phyloP scores from a whole-genome alignment of 2,888 invertebrate genomes.

The Campoplex capitator region DNA sequence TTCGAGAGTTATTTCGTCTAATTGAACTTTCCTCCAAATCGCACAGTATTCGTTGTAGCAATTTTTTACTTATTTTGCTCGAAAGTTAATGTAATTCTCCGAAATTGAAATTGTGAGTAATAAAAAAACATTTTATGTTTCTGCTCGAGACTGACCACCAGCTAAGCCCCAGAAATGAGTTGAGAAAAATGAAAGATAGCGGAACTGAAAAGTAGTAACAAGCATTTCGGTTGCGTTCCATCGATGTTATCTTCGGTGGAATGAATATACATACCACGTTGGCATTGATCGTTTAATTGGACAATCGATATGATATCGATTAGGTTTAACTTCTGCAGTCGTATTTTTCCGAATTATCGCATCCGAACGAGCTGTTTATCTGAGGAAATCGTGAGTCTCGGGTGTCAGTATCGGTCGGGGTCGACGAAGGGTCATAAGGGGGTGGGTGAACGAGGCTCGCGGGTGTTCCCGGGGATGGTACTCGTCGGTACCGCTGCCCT shows the following conservation, averaged over 20 bases:
- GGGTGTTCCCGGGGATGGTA: slow-evolving; percentile 76
- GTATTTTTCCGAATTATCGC: slow-evolving; percentile 38
- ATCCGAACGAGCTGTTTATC: slow-evolving; percentile 62
- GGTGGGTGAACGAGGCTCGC: slow-evolving; percentile 25
- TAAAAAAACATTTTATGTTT: too few species aligned
- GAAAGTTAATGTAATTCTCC: background rate
- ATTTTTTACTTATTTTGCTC: background rate
- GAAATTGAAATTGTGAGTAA: too few species aligned
- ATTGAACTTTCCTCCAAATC: background rate
- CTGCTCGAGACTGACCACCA: background rate
- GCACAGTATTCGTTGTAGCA: background rate
- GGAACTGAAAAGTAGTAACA: background rate
- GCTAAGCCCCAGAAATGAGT: background rate
- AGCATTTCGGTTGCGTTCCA: background rate
- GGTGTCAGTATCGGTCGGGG: slow-evolving; percentile 63
- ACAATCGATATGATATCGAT: slow-evolving; percentile 24
- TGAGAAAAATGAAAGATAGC: background rate
- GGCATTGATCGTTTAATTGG: slow-evolving; percentile 42
- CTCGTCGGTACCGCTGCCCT: slow-evolving; percentile 80
- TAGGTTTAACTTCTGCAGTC: slow-evolving; percentile 11
- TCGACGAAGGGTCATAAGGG: slow-evolving; percentile 54
- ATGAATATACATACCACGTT: slow-evolving; percentile 5
- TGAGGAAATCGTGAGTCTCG: slow-evolving; percentile 58
- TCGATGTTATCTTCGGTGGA: background rate
- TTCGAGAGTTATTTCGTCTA: background rate